phyloP scores from a whole-genome alignment of 2,113 vertebrate genomes.

The Nibea albiflora region DNA sequence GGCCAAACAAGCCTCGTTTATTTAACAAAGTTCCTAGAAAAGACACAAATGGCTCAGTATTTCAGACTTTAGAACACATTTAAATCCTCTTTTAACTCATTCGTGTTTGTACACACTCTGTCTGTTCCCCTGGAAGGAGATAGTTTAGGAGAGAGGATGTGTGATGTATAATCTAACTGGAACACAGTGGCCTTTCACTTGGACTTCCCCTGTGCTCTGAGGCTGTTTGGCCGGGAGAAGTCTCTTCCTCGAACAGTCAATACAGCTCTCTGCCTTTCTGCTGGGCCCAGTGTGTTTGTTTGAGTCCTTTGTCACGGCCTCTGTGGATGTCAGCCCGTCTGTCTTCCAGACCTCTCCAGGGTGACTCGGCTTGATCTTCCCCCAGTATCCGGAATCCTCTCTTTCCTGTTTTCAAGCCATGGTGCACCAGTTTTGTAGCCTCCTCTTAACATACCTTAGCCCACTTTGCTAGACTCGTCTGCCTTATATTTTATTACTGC shows the following conservation, averaged over 20 bases:
- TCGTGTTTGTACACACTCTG: not conserved
- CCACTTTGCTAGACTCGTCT: slow-evolving; percentile 6
- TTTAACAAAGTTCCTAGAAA: slow-evolving; percentile 1
- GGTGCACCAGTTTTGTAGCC: slow-evolving; percentile 25
- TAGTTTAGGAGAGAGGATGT: slow-evolving; percentile 63
- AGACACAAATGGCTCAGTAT: slow-evolving; percentile 14
- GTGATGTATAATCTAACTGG: slow-evolving; percentile 62
- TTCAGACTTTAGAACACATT: not conserved
- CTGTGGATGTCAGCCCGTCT: slow-evolving; percentile 35
- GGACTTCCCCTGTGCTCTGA: slow-evolving; percentile 63
- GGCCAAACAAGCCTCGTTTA: slow-evolving; percentile 21
- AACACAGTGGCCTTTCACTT: slow-evolving; percentile 73
- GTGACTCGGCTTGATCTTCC: slow-evolving; percentile 49
- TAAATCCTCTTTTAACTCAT: slow-evolving; percentile 8
- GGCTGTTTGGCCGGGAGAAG: slow-evolving; percentile 44
- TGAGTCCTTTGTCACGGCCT: slow-evolving; percentile 60
- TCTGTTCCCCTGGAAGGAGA: slow-evolving; percentile 27
- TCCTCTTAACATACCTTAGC: slow-evolving; percentile 25
- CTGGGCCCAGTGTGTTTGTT: slow-evolving; percentile 65
- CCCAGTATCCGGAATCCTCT: slow-evolving; percentile 73
- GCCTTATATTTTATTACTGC: slow-evolving; percentile 6
- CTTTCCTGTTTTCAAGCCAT: slow-evolving; percentile 73
- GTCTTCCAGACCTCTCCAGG: slow-evolving; percentile 55
- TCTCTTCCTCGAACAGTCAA: slow-evolving; percentile 53
- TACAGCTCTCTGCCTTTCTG: slow-evolving; percentile 38